Percentiles rank a stretch among this genome's conserved stretches.
Conservation (phyloP, 1,140 invertebrate species). For the Trissolcus basalis region DNA sequence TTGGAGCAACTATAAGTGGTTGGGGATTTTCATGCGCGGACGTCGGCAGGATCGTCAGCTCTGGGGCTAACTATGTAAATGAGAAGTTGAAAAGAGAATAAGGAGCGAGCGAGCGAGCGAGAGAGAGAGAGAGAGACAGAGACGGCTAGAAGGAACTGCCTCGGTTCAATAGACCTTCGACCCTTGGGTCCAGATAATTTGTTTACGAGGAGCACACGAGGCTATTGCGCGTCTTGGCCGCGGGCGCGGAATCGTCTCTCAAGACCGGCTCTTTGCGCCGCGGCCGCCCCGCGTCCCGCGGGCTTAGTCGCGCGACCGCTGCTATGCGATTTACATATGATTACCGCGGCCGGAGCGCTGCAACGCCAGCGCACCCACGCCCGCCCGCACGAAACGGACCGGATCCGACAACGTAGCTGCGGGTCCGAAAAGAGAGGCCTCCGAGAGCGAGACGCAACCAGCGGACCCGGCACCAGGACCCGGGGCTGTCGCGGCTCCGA, state of each 20-base stretch:
- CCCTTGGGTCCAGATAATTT: slow-evolving; percentile 76
- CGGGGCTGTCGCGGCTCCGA: slow-evolving; percentile 67
- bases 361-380: slow-evolving; percentile 73
- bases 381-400: slow-evolving; percentile 58
- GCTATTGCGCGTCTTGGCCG: slow-evolving; percentile 62
- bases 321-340: slow-evolving; percentile 76
- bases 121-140: slow-evolving; percentile 22
- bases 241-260: slow-evolving; percentile 68
- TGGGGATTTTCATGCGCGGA: not conserved
- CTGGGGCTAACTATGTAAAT: slow-evolving; percentile 73
- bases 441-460: slow-evolving; percentile 14
- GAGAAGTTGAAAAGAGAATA: no score
- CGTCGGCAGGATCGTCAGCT: slow-evolving; percentile 58
- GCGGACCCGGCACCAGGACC: slow-evolving; percentile 56
- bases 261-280: slow-evolving; percentile 56
- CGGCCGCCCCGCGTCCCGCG: slow-evolving; percentile 15
- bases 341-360: slow-evolving; percentile 68
- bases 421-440: slow-evolving; percentile 4
- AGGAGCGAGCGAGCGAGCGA: no score
- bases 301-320: slow-evolving; percentile 66
- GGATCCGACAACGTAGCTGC: slow-evolving; percentile 8
- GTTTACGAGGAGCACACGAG: slow-evolving; percentile 75
- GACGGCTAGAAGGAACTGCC: slow-evolving; percentile 69
- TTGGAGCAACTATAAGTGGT: no score
- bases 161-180: slow-evolving; percentile 77